Conservation (phyloP, 1,140 invertebrate species). For the Drosophila mauritiana region DNA sequence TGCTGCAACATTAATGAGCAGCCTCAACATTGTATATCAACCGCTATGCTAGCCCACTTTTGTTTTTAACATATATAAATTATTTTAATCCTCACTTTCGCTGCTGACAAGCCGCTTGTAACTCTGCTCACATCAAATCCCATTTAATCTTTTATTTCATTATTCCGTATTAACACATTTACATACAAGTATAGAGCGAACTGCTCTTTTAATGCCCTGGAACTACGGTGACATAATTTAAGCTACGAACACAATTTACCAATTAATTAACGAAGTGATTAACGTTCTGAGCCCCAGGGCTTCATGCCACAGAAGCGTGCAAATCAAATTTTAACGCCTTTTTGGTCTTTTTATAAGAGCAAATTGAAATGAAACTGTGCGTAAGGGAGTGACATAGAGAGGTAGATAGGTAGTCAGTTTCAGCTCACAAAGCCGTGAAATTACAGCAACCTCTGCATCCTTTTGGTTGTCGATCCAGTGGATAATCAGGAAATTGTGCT, state of each 20-base stretch:
- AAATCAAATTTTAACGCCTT: constrained; percentile 74
- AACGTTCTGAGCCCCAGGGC: constrained; percentile 41
- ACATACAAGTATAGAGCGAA: constrained; percentile 3
- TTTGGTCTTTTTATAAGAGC: constrained; percentile 55
- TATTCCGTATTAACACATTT: constrained; percentile 65
- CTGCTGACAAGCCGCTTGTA: constrained; percentile 22
- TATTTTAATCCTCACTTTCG: constrained; percentile 26
- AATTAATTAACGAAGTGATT: constrained; percentile 75
- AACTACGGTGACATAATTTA: constrained; percentile 52
- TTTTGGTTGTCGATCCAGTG: constrained; percentile 22
- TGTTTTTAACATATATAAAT: constrained; percentile 21
- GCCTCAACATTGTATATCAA: background rate
- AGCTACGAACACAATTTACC: constrained; percentile 65
- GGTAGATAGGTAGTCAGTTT: constrained; percentile 35
- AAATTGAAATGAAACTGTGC: constrained; percentile 70
- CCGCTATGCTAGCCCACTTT: constrained; percentile 22
- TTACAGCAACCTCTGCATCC: constrained; percentile 49
- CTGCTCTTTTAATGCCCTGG: constrained; percentile 2
- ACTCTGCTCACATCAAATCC: constrained; percentile 37
- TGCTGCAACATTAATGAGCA: background rate
- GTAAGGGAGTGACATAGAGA: constrained; percentile 18
- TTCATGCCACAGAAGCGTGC: constrained; percentile 34
- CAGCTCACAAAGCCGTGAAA: constrained; percentile 69
- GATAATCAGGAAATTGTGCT: constrained; percentile 40
- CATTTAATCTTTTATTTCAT: constrained; percentile 68